Conservation (phyloP, 2,888 invertebrate genomes). For the Gastrophysa polygoni region DNA sequence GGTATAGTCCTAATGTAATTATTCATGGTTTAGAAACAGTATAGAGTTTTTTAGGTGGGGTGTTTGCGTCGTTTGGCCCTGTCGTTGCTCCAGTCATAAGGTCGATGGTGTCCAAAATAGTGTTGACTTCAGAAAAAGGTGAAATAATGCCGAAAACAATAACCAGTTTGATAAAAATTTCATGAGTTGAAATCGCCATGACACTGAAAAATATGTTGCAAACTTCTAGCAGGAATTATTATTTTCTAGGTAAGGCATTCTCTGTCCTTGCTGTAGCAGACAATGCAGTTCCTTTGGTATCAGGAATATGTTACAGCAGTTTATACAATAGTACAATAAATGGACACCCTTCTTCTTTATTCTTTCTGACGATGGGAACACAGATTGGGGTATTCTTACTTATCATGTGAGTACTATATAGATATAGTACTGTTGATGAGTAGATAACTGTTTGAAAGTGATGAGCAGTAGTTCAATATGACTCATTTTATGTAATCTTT, state of each 20-base stretch:
- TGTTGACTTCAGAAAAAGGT: slow-evolving; percentile 75
- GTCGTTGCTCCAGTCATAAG: slow-evolving; percentile 79
- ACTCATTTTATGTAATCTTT: neutral
- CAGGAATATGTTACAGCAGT: slow-evolving; percentile 74
- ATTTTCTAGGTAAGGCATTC: slow-evolving; percentile 70
- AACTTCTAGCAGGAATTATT: neutral
- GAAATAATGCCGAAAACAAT: slow-evolving; percentile 18
- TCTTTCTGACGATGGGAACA: slow-evolving; percentile 73
- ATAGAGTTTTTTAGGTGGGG: slow-evolving; percentile 72
- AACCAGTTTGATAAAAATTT: no score
- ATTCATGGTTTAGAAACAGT: no score
- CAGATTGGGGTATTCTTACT: slow-evolving; percentile 71
- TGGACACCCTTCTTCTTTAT: slow-evolving; percentile 67
- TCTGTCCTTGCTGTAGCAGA: slow-evolving; percentile 80
- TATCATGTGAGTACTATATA: slow-evolving; percentile 66
- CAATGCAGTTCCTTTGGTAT: slow-evolving; percentile 78
- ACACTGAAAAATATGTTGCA: no score
- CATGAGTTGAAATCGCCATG: neutral
- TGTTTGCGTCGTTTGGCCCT: slow-evolving; percentile 76
- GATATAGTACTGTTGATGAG: neutral
- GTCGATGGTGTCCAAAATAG: slow-evolving; percentile 82
- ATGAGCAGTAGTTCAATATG: no score
- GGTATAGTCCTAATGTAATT: slow-evolving; percentile 51
- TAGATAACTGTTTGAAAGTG: no score
- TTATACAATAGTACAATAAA: slow-evolving; percentile 72